phyloP scores from a whole-genome alignment of 2,888 invertebrate species.

The Phlogophora meticulosa region DNA sequence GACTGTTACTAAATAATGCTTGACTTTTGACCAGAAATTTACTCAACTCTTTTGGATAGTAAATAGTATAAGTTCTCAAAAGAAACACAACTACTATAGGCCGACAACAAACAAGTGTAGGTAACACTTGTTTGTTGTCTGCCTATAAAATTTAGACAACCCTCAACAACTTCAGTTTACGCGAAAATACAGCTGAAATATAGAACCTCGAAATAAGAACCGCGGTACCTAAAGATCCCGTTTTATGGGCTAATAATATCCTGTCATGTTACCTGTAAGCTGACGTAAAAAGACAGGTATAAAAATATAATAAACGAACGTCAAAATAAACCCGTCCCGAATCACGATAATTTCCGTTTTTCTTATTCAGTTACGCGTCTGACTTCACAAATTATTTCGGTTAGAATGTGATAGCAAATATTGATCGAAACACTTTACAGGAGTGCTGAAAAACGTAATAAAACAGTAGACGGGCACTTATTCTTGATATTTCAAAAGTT shows the following conservation, averaged over 20 bases:
- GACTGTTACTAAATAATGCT: background rate
- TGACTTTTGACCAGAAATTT: constrained; percentile 2
- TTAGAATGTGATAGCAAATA: constrained; percentile 42
- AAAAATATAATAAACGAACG: constrained; percentile 3
- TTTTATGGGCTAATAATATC: background rate
- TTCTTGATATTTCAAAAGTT: constrained; percentile 61
- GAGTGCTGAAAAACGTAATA: constrained; percentile 57
- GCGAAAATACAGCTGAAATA: background rate
- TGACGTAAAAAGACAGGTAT: constrained; percentile 4
- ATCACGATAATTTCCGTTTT: constrained; percentile 27
- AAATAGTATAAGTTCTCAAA: too few species aligned
- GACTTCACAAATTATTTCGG: constrained; percentile 30
- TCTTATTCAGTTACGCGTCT: constrained; percentile 28
- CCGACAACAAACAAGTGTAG: background rate
- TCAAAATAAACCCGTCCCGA: constrained; percentile 12
- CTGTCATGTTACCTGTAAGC: background rate
- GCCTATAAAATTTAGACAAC: background rate
- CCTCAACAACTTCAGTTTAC: background rate
- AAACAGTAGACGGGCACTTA: constrained; percentile 48
- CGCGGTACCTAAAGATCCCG: background rate
- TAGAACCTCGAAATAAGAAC: background rate
- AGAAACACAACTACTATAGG: too few species aligned
- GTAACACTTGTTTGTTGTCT: background rate
- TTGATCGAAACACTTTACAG: constrained; percentile 52
- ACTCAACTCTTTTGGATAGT: background rate